Conservation (phyloP, 2,113 vertebrate species). For the Boleophthalmus pectinirostris region DNA sequence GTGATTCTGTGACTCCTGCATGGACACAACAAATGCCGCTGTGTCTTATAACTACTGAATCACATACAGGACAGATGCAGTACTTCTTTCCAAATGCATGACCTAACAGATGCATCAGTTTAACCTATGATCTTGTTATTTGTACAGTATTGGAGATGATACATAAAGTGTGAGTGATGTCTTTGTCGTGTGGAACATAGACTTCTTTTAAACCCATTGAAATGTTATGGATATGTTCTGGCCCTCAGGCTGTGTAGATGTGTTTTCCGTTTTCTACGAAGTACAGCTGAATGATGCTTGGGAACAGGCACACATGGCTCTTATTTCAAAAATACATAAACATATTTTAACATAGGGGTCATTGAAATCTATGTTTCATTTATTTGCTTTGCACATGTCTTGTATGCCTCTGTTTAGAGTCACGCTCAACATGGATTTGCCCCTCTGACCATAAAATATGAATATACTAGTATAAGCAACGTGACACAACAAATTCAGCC, state of each 20-base stretch:
- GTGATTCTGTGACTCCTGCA: too few relatives aligned
- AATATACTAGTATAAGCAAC: too few relatives aligned
- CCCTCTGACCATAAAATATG: too few relatives aligned
- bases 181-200: not conserved
- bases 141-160: not conserved
- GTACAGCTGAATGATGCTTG: conserved; percentile 5
- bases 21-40: too few relatives aligned
- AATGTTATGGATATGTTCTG: conserved; percentile 16
- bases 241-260: conserved; percentile 18
- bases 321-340: not conserved
- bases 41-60: too few relatives aligned
- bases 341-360: not conserved
- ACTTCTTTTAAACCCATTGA: conserved; percentile 5
- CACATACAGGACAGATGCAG: too few relatives aligned
- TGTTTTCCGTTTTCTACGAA: not conserved
- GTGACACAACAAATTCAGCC: not conserved
- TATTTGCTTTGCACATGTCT: not conserved
- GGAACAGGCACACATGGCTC: conserved; percentile 12
- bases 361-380: not conserved
- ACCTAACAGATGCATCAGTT: not conserved
- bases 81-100: not conserved
- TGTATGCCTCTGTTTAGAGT: too few relatives aligned
- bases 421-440: too few relatives aligned
- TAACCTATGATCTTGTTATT: not conserved
- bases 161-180: not conserved